phyloP scores from a whole-genome alignment of 2,797 vertebrate species.

The Nothura maculosa region DNA sequence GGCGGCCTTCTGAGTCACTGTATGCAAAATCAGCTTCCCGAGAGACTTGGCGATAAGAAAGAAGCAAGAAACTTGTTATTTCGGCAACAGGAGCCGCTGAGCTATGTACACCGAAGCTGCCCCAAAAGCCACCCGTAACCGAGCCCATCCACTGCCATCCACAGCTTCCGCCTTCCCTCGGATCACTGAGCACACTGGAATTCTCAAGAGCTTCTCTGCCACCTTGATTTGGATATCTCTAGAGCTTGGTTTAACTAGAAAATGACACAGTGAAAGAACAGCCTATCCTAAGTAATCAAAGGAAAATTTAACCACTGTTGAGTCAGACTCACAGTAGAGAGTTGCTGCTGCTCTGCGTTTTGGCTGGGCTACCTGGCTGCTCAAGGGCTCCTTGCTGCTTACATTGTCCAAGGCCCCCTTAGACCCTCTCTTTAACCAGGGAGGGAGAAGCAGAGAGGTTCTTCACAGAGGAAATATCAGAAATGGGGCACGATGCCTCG shows the following conservation, averaged over 20 bases:
- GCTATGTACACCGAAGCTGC: conserved; percentile 25
- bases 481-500: neutral
- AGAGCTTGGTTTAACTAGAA: conserved; percentile 18
- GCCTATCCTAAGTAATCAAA: neutral
- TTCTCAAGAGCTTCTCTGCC: neutral
- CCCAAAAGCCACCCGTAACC: neutral
- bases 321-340: neutral
- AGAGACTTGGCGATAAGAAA: conserved; percentile 61
- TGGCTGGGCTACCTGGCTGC: neutral
- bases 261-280: neutral
- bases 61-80: conserved; percentile 68
- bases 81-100: conserved; percentile 16
- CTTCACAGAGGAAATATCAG: neutral
- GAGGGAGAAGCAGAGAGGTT: neutral
- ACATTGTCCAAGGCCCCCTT: neutral
- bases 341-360: rapidly evolving
- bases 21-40: conserved; percentile 72
- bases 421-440: neutral
- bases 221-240: neutral
- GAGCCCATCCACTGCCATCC: neutral
- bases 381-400: neutral
- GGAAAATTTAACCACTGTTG: neutral
- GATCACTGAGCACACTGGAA: neutral
- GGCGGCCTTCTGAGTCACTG: conserved; percentile 75
- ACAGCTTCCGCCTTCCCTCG: neutral